Evolutionary conservation across 2,113 vertebrate genomes (phyloP), one percentile per base, ranked within the genome.

Genomic region (Lanius ludovicianus): DNA sequence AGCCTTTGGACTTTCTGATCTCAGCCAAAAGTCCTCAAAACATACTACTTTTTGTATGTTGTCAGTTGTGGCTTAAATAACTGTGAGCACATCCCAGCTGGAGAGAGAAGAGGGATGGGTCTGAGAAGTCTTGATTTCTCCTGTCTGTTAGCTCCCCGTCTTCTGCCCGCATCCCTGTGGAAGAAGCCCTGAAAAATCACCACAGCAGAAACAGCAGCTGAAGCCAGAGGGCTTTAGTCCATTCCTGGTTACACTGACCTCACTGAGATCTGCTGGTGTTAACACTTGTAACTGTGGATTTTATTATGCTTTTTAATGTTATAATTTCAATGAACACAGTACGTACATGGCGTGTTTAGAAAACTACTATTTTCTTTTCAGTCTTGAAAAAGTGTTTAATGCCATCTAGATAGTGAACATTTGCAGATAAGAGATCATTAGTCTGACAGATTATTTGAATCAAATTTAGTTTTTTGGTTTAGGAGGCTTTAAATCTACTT

Each of bases 91-190:
- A 31, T n/a, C 16, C 20, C 28, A 39, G 0, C 17, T 53, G 33
- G 23, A 46, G 28, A 4, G 7, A 52, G 52, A 46, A 12, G 33
- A 52, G 11, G 23, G 7, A 7, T 0, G 1, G 1, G 1, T 42
- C 27, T 52, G 37, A 24, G 3, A 73, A 39, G 9, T 10, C 69
- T 52, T 30, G 11, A 35, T 59, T 62, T 87, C 33, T 81, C 11
- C 16, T 2, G 2, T 25, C 30, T 10, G 0, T 50, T 31, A 39
- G 21, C 11, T 62, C 9, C 30, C 7, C 53, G 31, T 55, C 1
- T 0, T 6, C 42, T 75, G 46, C 14, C 6, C 0, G 0, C 18
- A 53, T 18, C n/a, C 13, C 13, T 63, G 27, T 8, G 6, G 39
- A 39, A 49, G 57, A 53, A 33, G 12, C 25, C 33, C 39, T 53